phyloP scores from a whole-genome alignment of 2,113 vertebrate species.

The Phycodurus eques region DNA sequence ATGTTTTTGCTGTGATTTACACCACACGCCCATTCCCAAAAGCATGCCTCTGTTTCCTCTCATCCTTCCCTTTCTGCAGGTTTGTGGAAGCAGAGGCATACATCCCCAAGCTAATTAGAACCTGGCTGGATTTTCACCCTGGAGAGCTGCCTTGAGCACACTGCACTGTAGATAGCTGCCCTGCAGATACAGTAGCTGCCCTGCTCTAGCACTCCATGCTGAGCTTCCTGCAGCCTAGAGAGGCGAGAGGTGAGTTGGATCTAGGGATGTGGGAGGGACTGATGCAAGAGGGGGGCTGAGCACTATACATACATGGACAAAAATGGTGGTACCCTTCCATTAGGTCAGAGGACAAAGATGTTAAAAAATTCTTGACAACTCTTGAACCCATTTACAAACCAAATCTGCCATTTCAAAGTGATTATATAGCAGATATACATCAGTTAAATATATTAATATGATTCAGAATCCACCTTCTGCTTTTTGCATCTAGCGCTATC shows the following conservation, averaged over 20 bases:
- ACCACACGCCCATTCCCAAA: conserved; percentile 72
- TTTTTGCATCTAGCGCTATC: no score
- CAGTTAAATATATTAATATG: no score
- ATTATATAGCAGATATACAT: no score
- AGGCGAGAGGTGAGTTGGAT: conserved; percentile 16
- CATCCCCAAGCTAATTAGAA: conserved; percentile 47
- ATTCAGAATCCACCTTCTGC: no score
- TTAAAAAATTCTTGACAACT: no score
- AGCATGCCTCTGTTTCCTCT: conserved; percentile 12
- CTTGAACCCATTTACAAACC: no score
- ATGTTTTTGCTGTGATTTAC: conserved; percentile 92
- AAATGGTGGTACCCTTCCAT: neutral
- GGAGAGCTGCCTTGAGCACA: conserved; percentile 39
- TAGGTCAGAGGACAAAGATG: no score
- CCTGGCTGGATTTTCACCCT: conserved; percentile 36
- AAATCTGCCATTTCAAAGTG: no score
- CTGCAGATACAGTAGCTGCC: conserved; percentile 38
- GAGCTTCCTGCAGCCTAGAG: conserved; percentile 33
- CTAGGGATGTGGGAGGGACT: neutral
- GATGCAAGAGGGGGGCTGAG: neutral
- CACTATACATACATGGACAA: neutral
- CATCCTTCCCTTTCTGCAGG: conserved; percentile 11
- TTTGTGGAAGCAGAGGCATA: conserved; percentile 39
- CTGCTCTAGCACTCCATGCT: conserved; percentile 20
- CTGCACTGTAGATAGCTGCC: conserved; percentile 13